Percentiles rank a stretch among this genome's conserved stretches.
These are phyloP conservation scores for Latrodectus hesperus DNA, from an alignment of 2,888 invertebrate species.

Conservation along the genomic window DNA sequence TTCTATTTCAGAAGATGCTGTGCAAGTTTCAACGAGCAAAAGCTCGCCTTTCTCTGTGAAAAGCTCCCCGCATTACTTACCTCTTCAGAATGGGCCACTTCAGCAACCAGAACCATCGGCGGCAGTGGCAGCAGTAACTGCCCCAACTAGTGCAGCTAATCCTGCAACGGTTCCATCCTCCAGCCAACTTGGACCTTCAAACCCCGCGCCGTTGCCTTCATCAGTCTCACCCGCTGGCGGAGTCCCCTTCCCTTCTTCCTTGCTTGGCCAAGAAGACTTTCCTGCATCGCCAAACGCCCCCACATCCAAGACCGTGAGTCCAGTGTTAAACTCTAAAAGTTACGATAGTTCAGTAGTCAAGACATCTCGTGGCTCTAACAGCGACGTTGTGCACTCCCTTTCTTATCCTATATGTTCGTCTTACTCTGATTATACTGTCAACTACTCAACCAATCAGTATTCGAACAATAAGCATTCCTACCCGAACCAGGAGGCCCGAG, in stretches of 20 bases:
- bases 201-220: conserved; percentile 51
- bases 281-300: conserved; percentile 22
- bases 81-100: conserved; percentile 49
- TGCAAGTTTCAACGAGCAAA: conserved; percentile 4
- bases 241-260: conserved; percentile 50
- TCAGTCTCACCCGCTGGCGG: conserved; percentile 59
- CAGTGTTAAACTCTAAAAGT: conserved; percentile 30
- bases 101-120: conserved; percentile 66
- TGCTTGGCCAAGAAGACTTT: conserved; percentile 52
- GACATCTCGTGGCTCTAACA: conserved; percentile 23
- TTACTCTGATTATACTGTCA: conserved; percentile 35
- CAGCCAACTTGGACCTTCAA: conserved; percentile 22
- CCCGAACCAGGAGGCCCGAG: conserved; percentile 22
- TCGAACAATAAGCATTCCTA: conserved; percentile 33
- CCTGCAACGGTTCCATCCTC: conserved; percentile 37
- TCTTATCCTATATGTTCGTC: conserved; percentile 49
- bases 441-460: conserved; percentile 41
- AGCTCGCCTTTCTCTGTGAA: conserved; percentile 39
- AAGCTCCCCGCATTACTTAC: conserved; percentile 44
- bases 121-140: conserved; percentile 61
- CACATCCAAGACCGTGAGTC: conserved; percentile 43
- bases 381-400: conserved; percentile 42
- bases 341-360: conserved; percentile 45
- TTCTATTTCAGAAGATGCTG: conserved; percentile 48
- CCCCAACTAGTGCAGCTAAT: conserved; percentile 45